Percentiles rank a stretch among this genome's conserved stretches.
Evolutionary conservation across 2,888 invertebrate species (phyloP).

Genomic region (Tipula vernalis): DNA sequence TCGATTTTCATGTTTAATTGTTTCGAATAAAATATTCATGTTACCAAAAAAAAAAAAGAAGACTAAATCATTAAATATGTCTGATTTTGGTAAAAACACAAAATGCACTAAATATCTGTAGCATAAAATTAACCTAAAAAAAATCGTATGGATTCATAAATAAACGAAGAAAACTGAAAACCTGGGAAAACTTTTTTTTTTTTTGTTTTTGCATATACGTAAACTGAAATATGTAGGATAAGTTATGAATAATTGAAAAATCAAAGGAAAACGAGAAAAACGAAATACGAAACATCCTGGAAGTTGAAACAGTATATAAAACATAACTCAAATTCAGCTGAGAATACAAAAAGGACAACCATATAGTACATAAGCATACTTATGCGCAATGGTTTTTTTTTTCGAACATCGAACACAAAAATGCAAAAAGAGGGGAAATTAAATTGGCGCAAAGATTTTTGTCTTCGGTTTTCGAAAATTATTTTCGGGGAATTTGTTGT

Average conservation of each 20-base stretch:
- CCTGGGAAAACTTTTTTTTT: background rate
- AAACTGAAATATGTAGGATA: background rate
- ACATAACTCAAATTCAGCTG: background rate
- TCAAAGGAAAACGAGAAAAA: background rate
- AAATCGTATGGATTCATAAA: background rate
- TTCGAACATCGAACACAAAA: background rate
- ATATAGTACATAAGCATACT: background rate
- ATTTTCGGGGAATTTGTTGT: background rate
- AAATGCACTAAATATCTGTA: background rate
- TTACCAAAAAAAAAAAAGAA: background rate
- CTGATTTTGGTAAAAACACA: background rate
- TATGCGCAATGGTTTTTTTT: background rate
- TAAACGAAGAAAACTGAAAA: background rate
- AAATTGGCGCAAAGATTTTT: background rate
- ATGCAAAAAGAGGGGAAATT: background rate
- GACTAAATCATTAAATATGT: background rate
- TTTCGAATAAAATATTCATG: background rate
- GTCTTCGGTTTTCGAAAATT: background rate
- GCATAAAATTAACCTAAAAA: background rate
- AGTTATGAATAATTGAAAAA: background rate
- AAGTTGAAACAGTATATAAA: background rate
- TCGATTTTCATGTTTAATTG: background rate
- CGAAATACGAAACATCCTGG: background rate
- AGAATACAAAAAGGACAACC: background rate
- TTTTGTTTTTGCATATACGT: background rate